These are phyloP conservation scores for Tauraco erythrolophus DNA, from an alignment of 2,113 vertebrate genomes.

Conservation along the genomic window DNA sequence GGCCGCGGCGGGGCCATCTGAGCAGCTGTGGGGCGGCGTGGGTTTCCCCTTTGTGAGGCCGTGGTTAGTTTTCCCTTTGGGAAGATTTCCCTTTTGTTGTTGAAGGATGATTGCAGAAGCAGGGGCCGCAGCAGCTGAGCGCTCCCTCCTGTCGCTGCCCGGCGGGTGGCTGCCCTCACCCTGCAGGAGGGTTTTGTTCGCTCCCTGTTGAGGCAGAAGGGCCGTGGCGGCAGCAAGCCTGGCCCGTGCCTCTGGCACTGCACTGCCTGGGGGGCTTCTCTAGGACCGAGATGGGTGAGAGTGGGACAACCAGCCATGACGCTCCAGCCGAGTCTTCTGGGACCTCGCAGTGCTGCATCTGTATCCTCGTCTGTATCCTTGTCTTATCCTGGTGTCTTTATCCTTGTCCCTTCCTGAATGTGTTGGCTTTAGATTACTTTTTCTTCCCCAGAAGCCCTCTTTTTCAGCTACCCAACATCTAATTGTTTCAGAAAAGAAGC, in stretches of 20 bases:
- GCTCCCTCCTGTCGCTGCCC: accelerated
- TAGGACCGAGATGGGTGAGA: accelerated
- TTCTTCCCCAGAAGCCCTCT: background rate
- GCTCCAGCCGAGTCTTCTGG: accelerated
- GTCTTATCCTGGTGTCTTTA: accelerated
- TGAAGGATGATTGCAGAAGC: too few species aligned
- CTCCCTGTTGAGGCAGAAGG: accelerated
- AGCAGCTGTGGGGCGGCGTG: accelerated
- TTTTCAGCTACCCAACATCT: background rate
- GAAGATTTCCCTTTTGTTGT: accelerated
- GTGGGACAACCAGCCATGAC: accelerated
- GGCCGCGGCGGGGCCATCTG: accelerated
- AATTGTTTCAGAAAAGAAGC: background rate
- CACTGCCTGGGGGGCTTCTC: accelerated
- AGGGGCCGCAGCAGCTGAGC: too few species aligned
- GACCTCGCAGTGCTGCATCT: accelerated
- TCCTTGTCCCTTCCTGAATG: accelerated
- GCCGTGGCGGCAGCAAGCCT: accelerated
- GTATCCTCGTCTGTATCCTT: too few species aligned
- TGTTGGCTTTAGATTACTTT: accelerated
- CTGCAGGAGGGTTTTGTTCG: accelerated
- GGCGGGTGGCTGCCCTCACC: accelerated
- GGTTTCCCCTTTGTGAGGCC: accelerated
- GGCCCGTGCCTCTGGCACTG: accelerated
- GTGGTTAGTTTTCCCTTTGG: accelerated